Evolutionary conservation across 2,113 vertebrate genomes (phyloP), one percentile per base, ranked within the genome.

Genomic region (Macrotis lagotis): DNA sequence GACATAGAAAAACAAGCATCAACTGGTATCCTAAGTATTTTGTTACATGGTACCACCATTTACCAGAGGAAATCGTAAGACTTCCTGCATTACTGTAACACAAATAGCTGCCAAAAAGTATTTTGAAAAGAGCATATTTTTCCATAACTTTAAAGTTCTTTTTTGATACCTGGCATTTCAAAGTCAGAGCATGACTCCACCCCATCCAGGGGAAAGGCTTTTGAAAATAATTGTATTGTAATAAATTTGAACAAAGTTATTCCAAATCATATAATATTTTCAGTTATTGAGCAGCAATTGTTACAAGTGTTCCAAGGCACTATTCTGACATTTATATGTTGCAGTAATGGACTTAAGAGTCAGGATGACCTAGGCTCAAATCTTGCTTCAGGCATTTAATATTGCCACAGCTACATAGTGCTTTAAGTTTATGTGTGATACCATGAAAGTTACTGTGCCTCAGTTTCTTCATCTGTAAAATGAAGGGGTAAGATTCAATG

Each of bases 161-260:
- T 90, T 66, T 90, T 50, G 49, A 50, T 50, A 50, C 48, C 89
- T 90, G 48, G 14, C 28, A 31, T 90, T 90, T 49, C 89, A 49
- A 50, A 48, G 28, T 10, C 47, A 89, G 88, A 48, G 24, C 90
- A 10, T 59, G 66, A 49, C 3, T 0, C 66, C 50, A 37, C 74
- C 28, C 92, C 91, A 83, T 92, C 1, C 0, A 50, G 16, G 59
- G 91, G 91, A 95, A 96, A 96, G 93, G 51, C 25, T 94, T 96
- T 96, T 95, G 91, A 19, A 95, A 96, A 97, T 95, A 96, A 97
- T 97, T 94, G 93, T 94, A 92, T 95, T 95, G 95, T 50, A 94
- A 97, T 97, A 97, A 96, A 96, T 97, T 96, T 96, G 48, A 96
- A 96, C 96, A 96, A 92, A 66, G 90, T 55, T 91, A 96, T 97